Percentiles rank a stretch among this genome's conserved stretches.
Evolutionary conservation across 2,888 invertebrate species (phyloP).

Genomic region (Cyclophora punctaria): DNA sequence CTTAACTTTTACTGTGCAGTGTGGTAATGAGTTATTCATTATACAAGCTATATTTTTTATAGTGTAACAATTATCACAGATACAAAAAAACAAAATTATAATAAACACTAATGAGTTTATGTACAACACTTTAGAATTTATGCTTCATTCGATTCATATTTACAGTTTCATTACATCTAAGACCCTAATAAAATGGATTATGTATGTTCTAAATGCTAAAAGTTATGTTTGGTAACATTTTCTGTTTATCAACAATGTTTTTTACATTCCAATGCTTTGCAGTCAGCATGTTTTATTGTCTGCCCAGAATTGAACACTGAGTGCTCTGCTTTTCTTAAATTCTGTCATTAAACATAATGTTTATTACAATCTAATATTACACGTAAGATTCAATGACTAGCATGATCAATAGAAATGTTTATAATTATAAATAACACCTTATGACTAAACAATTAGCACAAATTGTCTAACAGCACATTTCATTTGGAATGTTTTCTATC

Average conservation of each 20-base stretch:
- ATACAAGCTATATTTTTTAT: constrained; percentile 13
- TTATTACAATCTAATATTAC: constrained; percentile 4
- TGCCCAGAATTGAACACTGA: constrained; percentile 21
- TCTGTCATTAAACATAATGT: constrained; percentile 7
- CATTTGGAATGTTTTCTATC: constrained; percentile 13
- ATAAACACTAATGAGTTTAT: constrained; percentile 45
- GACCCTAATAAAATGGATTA: no score
- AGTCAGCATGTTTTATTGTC: constrained; percentile 36
- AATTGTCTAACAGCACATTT: constrained; percentile 14
- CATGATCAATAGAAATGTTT: constrained; percentile 16
- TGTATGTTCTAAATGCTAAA: background rate
- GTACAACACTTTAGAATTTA: constrained; percentile 69
- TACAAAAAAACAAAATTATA: constrained; percentile 37
- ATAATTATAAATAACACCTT: constrained; percentile 10
- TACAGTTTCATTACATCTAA: constrained; percentile 29
- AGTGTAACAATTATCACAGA: constrained; percentile 52
- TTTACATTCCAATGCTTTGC: constrained; percentile 6
- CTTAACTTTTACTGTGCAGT: no score
- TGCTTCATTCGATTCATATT: constrained; percentile 59
- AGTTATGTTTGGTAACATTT: background rate
- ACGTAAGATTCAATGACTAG: constrained; percentile 9
- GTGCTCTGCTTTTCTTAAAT: constrained; percentile 11
- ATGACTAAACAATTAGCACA: constrained; percentile 7
- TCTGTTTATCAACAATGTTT: constrained; percentile 4
- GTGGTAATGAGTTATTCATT: no score